phyloP scores from a whole-genome alignment of 2,113 vertebrate species.

The Thymallus thymallus region DNA sequence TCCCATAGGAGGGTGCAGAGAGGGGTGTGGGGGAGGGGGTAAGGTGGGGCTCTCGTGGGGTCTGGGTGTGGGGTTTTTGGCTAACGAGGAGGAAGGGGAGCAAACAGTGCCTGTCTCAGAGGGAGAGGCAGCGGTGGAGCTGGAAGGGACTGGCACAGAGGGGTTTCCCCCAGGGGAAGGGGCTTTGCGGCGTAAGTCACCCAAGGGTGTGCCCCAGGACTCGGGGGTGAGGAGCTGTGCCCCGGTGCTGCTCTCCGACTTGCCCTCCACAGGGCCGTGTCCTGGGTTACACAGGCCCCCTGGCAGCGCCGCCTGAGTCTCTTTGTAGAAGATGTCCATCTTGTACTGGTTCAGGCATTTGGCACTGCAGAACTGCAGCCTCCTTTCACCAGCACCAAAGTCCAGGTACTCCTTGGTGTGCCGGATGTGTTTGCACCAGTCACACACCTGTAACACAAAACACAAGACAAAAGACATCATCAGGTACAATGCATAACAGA shows the following conservation, averaged over 20 bases:
- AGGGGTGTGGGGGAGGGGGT: slow-evolving; percentile 78
- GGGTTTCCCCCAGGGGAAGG: slow-evolving; percentile 84
- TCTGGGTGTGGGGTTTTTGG: slow-evolving; percentile 94
- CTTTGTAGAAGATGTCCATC: slow-evolving; percentile 99
- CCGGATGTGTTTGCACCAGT: slow-evolving; percentile 99
- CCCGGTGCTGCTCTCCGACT: slow-evolving; percentile 86
- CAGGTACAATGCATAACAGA: slow-evolving; percentile 1
- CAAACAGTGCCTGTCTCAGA: slow-evolving; percentile 85
- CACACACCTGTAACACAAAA: slow-evolving; percentile 90
- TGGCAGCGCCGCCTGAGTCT: slow-evolving; percentile 97
- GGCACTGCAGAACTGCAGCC: slow-evolving; percentile 99
- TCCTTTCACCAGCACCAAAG: slow-evolving; percentile 96
- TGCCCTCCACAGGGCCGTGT: slow-evolving; percentile 83
- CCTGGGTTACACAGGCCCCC: slow-evolving; percentile 90
- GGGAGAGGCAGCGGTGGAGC: slow-evolving; percentile 86
- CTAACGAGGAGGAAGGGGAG: slow-evolving; percentile 84
- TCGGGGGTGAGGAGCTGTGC: slow-evolving; percentile 98
- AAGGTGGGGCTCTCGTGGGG: slow-evolving; percentile 88
- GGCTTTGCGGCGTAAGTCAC: slow-evolving; percentile 89
- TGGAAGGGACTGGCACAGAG: slow-evolving; percentile 81
- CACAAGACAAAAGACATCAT: slow-evolving; percentile 49
- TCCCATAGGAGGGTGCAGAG: slow-evolving; percentile 88
- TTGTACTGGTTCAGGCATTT: slow-evolving; percentile 99
- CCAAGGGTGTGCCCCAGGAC: slow-evolving; percentile 94
- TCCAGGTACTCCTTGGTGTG: slow-evolving; percentile 99